Conservation (phyloP, 1,140 invertebrate species). For the Chrysopa pallens region DNA sequence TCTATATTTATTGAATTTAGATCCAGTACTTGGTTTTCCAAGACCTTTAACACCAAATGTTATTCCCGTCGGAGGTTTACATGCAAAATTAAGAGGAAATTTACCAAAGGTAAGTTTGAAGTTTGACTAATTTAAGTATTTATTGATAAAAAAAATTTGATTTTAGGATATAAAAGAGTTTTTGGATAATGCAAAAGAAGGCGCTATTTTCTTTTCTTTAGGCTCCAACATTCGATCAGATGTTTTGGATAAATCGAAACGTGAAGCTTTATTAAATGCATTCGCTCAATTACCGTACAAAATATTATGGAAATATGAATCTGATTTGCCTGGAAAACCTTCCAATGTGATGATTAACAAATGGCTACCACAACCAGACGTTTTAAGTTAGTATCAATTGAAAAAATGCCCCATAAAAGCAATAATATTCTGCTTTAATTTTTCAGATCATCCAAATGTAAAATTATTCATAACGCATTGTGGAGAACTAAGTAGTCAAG, state of each 20-base stretch:
- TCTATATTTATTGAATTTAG: slow-evolving; percentile 22
- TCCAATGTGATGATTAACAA: slow-evolving; percentile 26
- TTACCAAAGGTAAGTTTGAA: slow-evolving; percentile 8
- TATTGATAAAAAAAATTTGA: too few relatives aligned
- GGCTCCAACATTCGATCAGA: slow-evolving; percentile 27
- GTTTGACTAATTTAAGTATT: too few relatives aligned
- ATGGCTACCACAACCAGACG: slow-evolving; percentile 42
- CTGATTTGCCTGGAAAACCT: slow-evolving; percentile 24
- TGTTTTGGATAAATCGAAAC: slow-evolving; percentile 19
- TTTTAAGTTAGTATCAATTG: slow-evolving; percentile 26
- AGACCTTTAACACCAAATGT: slow-evolving; percentile 26
- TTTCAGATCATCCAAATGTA: too few relatives aligned
- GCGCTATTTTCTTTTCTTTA: slow-evolving; percentile 31
- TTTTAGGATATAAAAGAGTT: slow-evolving; percentile 26
- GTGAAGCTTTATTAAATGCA: slow-evolving; percentile 22
- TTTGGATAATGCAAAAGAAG: slow-evolving; percentile 26
- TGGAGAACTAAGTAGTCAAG: too few relatives aligned
- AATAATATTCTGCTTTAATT: too few relatives aligned
- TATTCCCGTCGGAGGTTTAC: slow-evolving; percentile 32
- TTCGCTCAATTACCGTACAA: slow-evolving; percentile 30
- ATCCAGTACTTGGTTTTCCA: slow-evolving; percentile 22
- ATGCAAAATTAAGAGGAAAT: slow-evolving; percentile 18
- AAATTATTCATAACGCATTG: too few relatives aligned
- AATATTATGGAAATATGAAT: slow-evolving; percentile 39
- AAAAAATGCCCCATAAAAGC: too few relatives aligned